Evolutionary conservation across 1,140 invertebrate genomes (phyloP).

Genomic region (Apis florea): DNA sequence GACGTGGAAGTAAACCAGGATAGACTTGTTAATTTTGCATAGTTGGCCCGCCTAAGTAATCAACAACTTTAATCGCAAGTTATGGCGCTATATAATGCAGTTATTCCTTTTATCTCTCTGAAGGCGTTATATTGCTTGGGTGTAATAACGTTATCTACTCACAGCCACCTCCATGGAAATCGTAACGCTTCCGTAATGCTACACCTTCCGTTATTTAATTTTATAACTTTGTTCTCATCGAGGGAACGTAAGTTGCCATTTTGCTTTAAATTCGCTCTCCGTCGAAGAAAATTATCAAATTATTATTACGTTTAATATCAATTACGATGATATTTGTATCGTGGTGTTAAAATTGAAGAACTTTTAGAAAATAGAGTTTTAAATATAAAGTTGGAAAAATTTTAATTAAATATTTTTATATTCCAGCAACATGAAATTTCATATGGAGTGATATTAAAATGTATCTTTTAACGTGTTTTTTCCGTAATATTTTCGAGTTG

Average conservation of each 20-base stretch:
- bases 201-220: constrained; percentile 36
- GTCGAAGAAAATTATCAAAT: too few species aligned
- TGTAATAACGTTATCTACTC: constrained; percentile 54
- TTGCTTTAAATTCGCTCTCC: neutral
- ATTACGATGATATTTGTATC: too few species aligned
- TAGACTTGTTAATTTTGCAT: constrained; percentile 44
- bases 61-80: constrained; percentile 51
- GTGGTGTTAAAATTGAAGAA: too few species aligned
- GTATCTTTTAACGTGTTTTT: too few species aligned
- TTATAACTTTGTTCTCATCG: constrained; percentile 1
- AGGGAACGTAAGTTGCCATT: neutral
- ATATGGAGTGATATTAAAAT: too few species aligned
- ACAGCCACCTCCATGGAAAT: constrained; percentile 17
- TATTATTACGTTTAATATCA: too few species aligned
- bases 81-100: constrained; percentile 43
- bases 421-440: too few species aligned
- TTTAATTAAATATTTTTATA: too few species aligned
- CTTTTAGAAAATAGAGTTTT: too few species aligned
- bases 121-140: constrained; percentile 24
- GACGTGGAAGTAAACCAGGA: constrained; percentile 3
- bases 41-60: constrained; percentile 35
- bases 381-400: too few species aligned
- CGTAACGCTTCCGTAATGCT: constrained; percentile 32
- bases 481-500: too few species aligned
- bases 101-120: constrained; percentile 51